Percentiles rank a stretch among this genome's conserved stretches.
phyloP scores from a whole-genome alignment of 2,888 invertebrate species.

The Ornithoptera alexandrae region DNA sequence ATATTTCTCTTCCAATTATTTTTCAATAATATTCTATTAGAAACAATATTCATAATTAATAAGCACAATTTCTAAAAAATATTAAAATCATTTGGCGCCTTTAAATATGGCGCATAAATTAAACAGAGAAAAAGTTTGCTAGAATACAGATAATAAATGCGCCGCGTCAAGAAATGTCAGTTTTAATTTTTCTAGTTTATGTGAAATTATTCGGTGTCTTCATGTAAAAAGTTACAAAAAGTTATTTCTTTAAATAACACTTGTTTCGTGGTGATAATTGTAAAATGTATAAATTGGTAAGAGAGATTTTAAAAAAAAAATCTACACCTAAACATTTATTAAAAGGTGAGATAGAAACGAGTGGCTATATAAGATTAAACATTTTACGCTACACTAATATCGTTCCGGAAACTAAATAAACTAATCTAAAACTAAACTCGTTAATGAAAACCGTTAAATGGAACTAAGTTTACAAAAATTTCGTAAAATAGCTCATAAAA shows the following conservation, averaged over 20 bases:
- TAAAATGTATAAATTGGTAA: background rate
- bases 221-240: constrained; percentile 28
- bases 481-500: background rate
- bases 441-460: background rate
- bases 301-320: background rate
- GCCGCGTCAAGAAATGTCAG: constrained; percentile 21
- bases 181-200: constrained; percentile 1
- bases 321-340: constrained; percentile 2
- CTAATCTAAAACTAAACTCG: background rate
- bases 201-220: constrained; percentile 1
- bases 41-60: too few species aligned
- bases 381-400: background rate
- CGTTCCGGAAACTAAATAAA: background rate
- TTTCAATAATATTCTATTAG: too few species aligned
- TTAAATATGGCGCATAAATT: too few species aligned
- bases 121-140: too few species aligned
- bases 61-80: too few species aligned
- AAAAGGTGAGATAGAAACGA: constrained; percentile 1
- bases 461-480: background rate
- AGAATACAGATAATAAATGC: too few species aligned
- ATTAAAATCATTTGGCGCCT: too few species aligned
- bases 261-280: background rate
- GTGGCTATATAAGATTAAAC: background rate
- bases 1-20: too few species aligned
- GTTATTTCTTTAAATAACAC: too few species aligned